These are phyloP conservation scores for Galaxias olidus DNA, from an alignment of 2,797 vertebrate species.

Conservation along the genomic window DNA sequence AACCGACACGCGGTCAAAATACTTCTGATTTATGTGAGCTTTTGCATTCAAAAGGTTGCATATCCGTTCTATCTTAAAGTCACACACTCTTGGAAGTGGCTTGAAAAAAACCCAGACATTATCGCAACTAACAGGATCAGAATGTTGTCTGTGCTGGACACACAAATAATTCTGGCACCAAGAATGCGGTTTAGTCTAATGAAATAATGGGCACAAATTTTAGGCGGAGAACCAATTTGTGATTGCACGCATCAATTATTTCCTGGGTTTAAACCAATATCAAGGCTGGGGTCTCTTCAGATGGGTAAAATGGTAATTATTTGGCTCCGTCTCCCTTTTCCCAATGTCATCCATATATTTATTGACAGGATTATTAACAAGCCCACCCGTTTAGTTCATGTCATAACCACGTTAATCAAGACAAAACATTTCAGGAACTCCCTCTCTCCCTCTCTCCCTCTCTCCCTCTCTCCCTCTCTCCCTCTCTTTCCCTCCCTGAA, in stretches of 20 bases:
- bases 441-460: conserved; percentile 18
- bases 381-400: conserved; percentile 32
- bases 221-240: conserved; percentile 81
- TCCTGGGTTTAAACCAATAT: conserved; percentile 78
- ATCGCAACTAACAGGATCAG: conserved; percentile 76
- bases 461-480: conserved; percentile 7
- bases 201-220: conserved; percentile 81
- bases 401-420: conserved; percentile 17
- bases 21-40: conserved; percentile 35
- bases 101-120: conserved; percentile 62
- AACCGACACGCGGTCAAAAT: conserved; percentile 27
- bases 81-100: conserved; percentile 56
- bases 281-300: conserved; percentile 67
- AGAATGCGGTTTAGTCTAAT: conserved; percentile 76
- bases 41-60: conserved; percentile 54
- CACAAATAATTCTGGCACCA: conserved; percentile 75
- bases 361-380: conserved; percentile 44
- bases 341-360: conserved; percentile 63
- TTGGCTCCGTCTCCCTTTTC: conserved; percentile 50
- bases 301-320: conserved; percentile 75
- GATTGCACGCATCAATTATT: conserved; percentile 84
- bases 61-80: conserved; percentile 54
- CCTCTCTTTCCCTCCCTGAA: conserved; percentile 22
- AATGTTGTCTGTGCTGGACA: conserved; percentile 78
- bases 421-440: conserved; percentile 24